These are phyloP conservation scores for Cynaeus angustus DNA, from an alignment of 2,888 invertebrate genomes.

Conservation along the genomic window DNA sequence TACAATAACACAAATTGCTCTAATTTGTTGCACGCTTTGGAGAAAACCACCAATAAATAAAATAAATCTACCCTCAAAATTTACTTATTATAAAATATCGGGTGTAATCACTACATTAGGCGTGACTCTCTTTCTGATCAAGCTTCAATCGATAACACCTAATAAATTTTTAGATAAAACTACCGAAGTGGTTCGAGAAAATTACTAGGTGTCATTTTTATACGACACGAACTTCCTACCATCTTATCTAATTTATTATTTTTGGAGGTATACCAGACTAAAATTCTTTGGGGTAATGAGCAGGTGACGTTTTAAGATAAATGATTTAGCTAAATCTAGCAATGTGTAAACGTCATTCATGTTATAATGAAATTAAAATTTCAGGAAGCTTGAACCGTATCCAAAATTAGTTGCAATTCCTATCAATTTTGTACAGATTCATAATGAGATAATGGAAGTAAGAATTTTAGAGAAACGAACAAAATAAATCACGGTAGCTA, in stretches of 20 bases:
- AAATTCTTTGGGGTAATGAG: too few relatives aligned
- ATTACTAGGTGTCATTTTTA: constrained; percentile 21
- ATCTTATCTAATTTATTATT: too few relatives aligned
- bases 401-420: too few relatives aligned
- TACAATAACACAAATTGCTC: background rate
- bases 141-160: constrained; percentile 14
- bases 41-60: constrained; percentile 12
- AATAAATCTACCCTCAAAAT: background rate
- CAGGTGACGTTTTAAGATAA: too few relatives aligned
- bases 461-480: background rate
- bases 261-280: too few relatives aligned
- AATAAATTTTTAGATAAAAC: constrained; percentile 26
- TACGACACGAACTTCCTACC: constrained; percentile 2
- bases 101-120: constrained; percentile 14
- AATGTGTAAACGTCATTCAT: too few relatives aligned
- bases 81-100: constrained; percentile 17
- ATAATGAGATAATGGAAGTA: background rate
- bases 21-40: constrained; percentile 6
- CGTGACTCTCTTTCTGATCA: constrained; percentile 21
- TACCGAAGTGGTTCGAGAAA: constrained; percentile 14
- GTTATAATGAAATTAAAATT: too few relatives aligned
- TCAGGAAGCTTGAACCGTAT: too few relatives aligned
- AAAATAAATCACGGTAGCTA: too few relatives aligned
- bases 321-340: too few relatives aligned
- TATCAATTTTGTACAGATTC: too few relatives aligned